Conservation (phyloP, 2,888 invertebrate species). For the Dryocosmus kuriphilus region DNA sequence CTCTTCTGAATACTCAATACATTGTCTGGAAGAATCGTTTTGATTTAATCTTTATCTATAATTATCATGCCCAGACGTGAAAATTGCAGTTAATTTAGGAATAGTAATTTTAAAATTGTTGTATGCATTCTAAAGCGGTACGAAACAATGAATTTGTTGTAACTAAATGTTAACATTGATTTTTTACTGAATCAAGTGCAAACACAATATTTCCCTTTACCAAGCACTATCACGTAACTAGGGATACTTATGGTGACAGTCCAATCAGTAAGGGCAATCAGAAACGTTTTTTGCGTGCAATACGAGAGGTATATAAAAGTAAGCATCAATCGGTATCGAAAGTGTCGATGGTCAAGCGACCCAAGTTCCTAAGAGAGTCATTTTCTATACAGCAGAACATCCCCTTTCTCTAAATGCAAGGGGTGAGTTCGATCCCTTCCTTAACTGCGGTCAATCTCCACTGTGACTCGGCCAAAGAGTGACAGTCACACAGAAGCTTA, state of each 20-base stretch:
- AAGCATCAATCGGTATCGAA: conserved; percentile 24
- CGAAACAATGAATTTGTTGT: no score
- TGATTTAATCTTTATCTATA: no score
- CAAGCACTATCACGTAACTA: neutral
- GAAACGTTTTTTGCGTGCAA: conserved; percentile 28
- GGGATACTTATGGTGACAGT: conserved; percentile 24
- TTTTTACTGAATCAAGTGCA: neutral
- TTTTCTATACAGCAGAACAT: conserved; percentile 25
- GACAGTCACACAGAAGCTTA: neutral
- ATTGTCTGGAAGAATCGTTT: no score
- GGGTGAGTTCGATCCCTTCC: conserved; percentile 26
- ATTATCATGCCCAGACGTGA: no score
- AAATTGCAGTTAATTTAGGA: no score
- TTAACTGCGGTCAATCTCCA: conserved; percentile 31
- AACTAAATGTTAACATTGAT: neutral
- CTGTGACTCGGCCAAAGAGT: conserved; percentile 1
- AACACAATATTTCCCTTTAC: neutral
- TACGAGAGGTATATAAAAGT: conserved; percentile 30
- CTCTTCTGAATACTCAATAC: no score
- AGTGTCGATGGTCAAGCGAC: conserved; percentile 30
- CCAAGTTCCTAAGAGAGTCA: conserved; percentile 35
- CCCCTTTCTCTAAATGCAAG: conserved; percentile 40
- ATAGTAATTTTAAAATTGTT: no score
- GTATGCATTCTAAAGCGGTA: no score
- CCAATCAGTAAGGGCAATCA: conserved; percentile 30